Percentiles rank a stretch among this genome's conserved stretches.
phyloP scores from a whole-genome alignment of 2,888 invertebrate species.

The Amorpha juglandis region DNA sequence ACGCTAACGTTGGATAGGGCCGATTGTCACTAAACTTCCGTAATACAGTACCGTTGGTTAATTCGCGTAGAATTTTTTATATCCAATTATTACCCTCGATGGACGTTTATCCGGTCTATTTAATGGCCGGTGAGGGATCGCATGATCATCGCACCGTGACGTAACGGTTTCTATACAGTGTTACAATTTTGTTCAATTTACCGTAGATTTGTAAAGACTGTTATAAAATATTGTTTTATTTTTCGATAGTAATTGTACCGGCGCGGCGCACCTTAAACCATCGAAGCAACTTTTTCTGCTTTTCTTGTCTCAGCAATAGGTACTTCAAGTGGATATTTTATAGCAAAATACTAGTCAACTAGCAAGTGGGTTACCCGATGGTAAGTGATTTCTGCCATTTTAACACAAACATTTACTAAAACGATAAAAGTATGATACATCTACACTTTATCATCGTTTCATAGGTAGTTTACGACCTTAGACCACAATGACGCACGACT shows the following conservation, averaged over 20 bases:
- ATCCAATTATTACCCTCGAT: constrained; percentile 66
- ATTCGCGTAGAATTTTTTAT: constrained; percentile 74
- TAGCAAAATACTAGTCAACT: too few relatives aligned
- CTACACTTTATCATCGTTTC: too few relatives aligned
- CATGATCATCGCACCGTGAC: constrained; percentile 39
- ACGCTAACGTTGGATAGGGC: constrained; percentile 25
- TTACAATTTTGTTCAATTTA: neutral
- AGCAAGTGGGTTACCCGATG: too few relatives aligned
- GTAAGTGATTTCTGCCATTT: too few relatives aligned
- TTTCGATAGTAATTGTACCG: neutral
- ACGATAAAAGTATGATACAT: too few relatives aligned
- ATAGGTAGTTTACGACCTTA: too few relatives aligned
- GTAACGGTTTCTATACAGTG: constrained; percentile 34
- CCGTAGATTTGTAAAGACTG: neutral
- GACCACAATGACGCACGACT: neutral
- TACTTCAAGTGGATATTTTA: too few relatives aligned
- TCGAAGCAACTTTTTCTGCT: too few relatives aligned
- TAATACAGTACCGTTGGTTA: constrained; percentile 49
- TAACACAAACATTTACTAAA: too few relatives aligned
- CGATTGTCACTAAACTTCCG: constrained; percentile 45
- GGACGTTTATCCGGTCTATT: constrained; percentile 66
- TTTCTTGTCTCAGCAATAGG: neutral
- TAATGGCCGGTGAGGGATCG: constrained; percentile 40
- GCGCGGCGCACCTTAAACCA: neutral
- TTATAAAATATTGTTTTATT: neutral